These are phyloP conservation scores for Crocallis elinguaria DNA, from an alignment of 2,888 invertebrate genomes.

Conservation along the genomic window DNA sequence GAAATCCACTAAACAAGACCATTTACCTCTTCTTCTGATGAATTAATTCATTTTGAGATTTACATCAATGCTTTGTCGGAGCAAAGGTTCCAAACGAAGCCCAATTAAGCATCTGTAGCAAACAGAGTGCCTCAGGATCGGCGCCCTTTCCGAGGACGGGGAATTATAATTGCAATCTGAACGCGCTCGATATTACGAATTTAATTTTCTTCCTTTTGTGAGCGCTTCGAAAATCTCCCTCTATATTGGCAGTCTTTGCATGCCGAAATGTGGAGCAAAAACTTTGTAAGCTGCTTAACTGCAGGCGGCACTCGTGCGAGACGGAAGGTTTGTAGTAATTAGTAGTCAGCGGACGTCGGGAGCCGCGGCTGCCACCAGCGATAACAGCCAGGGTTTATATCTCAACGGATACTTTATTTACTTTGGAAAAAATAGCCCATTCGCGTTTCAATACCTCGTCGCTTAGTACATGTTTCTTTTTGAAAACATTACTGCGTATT, in stretches of 20 bases:
- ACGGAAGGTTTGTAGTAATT: slow-evolving; percentile 38
- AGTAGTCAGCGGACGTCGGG: slow-evolving; percentile 27
- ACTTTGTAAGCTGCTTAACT: slow-evolving; percentile 43
- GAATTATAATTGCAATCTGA: slow-evolving; percentile 28
- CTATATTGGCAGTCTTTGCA: slow-evolving; percentile 30
- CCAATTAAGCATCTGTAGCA: not conserved
- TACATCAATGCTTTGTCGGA: not conserved
- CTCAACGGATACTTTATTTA: not conserved
- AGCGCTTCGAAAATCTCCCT: slow-evolving; percentile 14
- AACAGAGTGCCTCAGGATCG: not conserved
- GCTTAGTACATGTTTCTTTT: not conserved
- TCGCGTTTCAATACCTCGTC: not conserved
- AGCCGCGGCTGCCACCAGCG: slow-evolving; percentile 3
- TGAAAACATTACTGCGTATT: too few relatives aligned
- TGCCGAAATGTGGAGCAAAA: slow-evolving; percentile 32
- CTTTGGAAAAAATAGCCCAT: not conserved
- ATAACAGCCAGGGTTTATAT: slow-evolving; percentile 9
- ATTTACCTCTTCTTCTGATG: too few relatives aligned
- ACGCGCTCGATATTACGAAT: slow-evolving; percentile 29
- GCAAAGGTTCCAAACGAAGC: not conserved
- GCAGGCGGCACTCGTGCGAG: slow-evolving; percentile 32
- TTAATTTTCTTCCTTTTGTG: slow-evolving; percentile 28
- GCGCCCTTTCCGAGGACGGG: slow-evolving; percentile 26
- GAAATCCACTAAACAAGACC: too few relatives aligned
- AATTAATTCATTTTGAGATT: not conserved